Conservation (phyloP, 1,140 invertebrate species). For the Cardiocondyla obscurior region DNA sequence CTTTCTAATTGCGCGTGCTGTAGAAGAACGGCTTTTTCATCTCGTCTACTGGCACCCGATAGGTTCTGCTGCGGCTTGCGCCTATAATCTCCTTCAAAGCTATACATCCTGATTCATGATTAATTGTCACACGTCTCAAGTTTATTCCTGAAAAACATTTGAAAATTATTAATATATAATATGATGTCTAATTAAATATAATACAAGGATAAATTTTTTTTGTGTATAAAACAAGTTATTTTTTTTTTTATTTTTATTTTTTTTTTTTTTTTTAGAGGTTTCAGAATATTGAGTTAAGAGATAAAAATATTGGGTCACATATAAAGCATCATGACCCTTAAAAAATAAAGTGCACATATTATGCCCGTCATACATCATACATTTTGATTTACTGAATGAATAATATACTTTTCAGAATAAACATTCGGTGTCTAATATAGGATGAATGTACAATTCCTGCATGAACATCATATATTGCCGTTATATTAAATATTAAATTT, state of each 20-base stretch:
- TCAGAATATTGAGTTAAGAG: too few species aligned
- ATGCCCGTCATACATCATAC: background rate
- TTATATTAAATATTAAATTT: background rate
- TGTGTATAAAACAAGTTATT: background rate
- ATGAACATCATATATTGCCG: background rate
- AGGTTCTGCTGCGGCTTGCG: conserved; percentile 95
- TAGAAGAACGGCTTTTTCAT: conserved; percentile 90
- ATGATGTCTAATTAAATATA: background rate
- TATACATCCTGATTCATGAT: conserved; percentile 85
- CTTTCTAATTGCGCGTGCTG: conserved; percentile 92
- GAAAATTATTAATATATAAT: background rate
- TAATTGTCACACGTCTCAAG: conserved; percentile 15
- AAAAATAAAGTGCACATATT: background rate
- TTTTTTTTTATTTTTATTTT: too few species aligned
- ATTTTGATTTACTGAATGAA: background rate
- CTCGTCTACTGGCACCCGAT: conserved; percentile 92
- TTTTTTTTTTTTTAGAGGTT: too few species aligned
- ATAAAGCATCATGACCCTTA: too few species aligned
- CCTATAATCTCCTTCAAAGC: conserved; percentile 96
- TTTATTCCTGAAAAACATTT: conserved; percentile 35
- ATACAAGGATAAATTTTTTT: too few species aligned
- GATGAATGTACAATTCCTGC: background rate
- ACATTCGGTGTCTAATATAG: background rate
- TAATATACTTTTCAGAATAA: background rate
- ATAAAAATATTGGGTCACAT: too few species aligned